Base-by-base conservation (phyloP, 92 coral and sea anemone genomes). In the Heliopora coerulea region DNA sequence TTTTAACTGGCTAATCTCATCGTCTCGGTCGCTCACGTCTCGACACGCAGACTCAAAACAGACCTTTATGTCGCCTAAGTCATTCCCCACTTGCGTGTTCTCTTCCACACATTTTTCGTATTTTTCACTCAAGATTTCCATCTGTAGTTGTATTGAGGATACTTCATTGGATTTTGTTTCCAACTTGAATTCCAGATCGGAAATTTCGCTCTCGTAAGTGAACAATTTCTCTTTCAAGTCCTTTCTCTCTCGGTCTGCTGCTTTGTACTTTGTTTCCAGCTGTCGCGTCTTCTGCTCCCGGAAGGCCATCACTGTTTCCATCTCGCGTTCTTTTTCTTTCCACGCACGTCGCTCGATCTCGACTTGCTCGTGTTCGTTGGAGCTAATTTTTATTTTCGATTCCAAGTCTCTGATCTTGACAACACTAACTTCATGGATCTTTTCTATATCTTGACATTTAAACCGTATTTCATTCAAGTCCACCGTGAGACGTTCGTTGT, bases 151-250 rank as follows among this genome's bases (percentile, higher is more conserved):
- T 60, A 83, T 42, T 9, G 85, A 56, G 14, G 39, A 57, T 42
- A 78, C 83, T 75, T 89, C 92, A 27, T 31, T 85, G 54, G 40
- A 78, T 41, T 89, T 96, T 21, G 85, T 81, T n/a, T 89, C 91
- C 44, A 84, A 79, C 21, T 80, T 86, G 61, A 87, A 80, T 60
- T 85, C 90, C 44, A 89, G 59, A 50, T 89, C 90, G 18, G 86
- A 62, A 0, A 92, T 34, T 59, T 89, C 88, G 62, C 74, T 79
- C 50, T 76, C 79, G 20, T 79, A 35, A 5, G 65, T 18, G 44
- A 80, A 70, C 41, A 89, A 74, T 31, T 87, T 87, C 73, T 87
- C 88, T 39, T 83, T 87, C 8, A 81, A 74, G 18, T 79, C 86
- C 67, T 80, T 87, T 65, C 90, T 65, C 54, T 92, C 97, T 28